phyloP scores from a whole-genome alignment of 1,140 invertebrate species.

The Heliconius hewitsoni region DNA sequence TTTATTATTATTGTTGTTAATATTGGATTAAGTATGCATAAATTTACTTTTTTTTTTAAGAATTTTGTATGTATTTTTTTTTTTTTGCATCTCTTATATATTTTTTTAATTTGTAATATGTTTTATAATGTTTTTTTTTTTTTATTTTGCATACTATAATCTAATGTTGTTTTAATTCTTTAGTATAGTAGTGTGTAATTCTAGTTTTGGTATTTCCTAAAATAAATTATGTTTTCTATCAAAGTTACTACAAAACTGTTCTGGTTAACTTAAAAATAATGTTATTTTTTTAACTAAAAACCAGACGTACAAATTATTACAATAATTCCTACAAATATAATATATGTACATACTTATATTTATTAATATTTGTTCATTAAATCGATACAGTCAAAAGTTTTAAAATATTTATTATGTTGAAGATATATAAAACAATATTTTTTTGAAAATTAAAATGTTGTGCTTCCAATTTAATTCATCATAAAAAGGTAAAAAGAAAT shows the following conservation, averaged over 20 bases:
- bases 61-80: background rate
- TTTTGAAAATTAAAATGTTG: background rate
- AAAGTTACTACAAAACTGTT: background rate
- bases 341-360: background rate
- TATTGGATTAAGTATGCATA: background rate
- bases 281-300: background rate
- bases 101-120: background rate
- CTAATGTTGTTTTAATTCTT: background rate
- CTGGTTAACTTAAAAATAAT: background rate
- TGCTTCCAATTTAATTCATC: background rate
- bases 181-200: background rate
- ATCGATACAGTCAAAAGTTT: background rate
- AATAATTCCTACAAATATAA: background rate
- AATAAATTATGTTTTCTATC: background rate
- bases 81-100: background rate
- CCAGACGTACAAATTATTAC: background rate
- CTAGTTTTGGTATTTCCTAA: background rate
- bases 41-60: too few species aligned
- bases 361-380: background rate
- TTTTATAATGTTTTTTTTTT: background rate
- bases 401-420: background rate
- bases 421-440: background rate
- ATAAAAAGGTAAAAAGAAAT: background rate
- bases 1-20: background rate
- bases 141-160: background rate